Evolutionary conservation across 1,140 invertebrate genomes (phyloP).

Genomic region (Drosophila sulfurigaster): DNA sequence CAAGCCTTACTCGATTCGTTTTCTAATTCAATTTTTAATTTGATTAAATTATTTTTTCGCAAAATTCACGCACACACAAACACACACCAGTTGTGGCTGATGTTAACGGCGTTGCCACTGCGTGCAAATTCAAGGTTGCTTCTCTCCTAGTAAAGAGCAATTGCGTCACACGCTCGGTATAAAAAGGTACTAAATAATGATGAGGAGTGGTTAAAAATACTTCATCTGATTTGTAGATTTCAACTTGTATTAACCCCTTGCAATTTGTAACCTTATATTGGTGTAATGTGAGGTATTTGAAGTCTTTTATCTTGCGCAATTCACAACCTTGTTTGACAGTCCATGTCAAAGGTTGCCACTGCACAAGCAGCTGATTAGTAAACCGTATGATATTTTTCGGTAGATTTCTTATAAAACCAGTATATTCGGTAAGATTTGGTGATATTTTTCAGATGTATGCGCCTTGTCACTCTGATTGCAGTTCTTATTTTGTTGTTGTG

Average conservation of each 20-base stretch:
- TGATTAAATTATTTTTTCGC: conserved; percentile 41
- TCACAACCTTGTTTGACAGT: conserved; percentile 2
- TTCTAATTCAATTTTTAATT: conserved; percentile 40
- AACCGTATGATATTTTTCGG: not conserved
- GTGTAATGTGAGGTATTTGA: too few species aligned
- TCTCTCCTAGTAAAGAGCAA: too few species aligned
- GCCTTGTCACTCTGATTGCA: conserved; percentile 6
- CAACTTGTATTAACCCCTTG: not conserved
- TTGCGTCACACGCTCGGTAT: conserved; percentile 15
- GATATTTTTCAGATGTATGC: conserved; percentile 1
- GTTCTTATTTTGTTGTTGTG: conserved; percentile 42
- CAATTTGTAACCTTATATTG: too few species aligned
- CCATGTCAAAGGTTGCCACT: conserved; percentile 33
- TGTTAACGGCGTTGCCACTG: conserved; percentile 34
- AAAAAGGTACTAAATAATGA: not conserved
- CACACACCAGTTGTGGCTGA: conserved; percentile 14
- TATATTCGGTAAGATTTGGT: conserved; percentile 15
- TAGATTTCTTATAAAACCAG: not conserved
- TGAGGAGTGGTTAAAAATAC: too few species aligned
- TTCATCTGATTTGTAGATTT: not conserved
- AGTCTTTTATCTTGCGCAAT: not conserved
- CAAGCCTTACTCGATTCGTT: not conserved
- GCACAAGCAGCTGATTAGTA: conserved; percentile 29
- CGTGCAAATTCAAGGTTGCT: conserved; percentile 7
- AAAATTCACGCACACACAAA: conserved; percentile 33